Conservation (phyloP, 2,113 vertebrate genomes). For the Myiopsitta monachus region DNA sequence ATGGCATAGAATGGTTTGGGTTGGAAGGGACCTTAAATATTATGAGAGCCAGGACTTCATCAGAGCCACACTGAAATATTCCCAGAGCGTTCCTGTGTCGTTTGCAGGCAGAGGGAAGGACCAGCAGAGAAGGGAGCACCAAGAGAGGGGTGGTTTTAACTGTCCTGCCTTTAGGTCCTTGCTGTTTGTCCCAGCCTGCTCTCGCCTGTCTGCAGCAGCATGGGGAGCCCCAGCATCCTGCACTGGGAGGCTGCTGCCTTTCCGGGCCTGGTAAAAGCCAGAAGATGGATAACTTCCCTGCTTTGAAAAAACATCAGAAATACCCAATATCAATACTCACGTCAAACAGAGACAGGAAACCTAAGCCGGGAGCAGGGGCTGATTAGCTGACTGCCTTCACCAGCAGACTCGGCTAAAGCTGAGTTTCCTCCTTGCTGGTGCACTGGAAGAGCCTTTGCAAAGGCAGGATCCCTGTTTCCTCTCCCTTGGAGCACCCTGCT, state of each 20-base stretch:
- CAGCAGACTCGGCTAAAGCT: background rate
- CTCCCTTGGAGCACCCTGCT: background rate
- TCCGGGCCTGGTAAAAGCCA: background rate
- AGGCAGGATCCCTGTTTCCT: background rate
- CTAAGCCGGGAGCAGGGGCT: accelerated
- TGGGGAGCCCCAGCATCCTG: background rate
- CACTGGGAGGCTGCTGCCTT: background rate
- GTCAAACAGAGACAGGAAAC: background rate
- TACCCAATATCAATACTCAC: background rate
- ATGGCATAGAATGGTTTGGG: background rate
- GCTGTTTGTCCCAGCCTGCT: background rate
- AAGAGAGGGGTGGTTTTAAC: background rate
- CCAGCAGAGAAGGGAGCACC: background rate
- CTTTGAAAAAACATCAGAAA: background rate
- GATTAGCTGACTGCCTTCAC: background rate
- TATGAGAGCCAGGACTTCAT: background rate
- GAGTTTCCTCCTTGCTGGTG: background rate
- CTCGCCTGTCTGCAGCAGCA: background rate
- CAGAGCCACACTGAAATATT: background rate
- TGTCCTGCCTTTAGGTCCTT: background rate
- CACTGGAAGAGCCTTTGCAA: background rate
- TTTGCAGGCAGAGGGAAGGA: background rate
- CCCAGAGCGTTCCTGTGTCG: background rate
- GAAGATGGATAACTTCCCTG: background rate
- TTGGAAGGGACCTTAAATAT: background rate